Conservation (phyloP, 2,888 invertebrate species). For the Hypercompe scribonia region DNA sequence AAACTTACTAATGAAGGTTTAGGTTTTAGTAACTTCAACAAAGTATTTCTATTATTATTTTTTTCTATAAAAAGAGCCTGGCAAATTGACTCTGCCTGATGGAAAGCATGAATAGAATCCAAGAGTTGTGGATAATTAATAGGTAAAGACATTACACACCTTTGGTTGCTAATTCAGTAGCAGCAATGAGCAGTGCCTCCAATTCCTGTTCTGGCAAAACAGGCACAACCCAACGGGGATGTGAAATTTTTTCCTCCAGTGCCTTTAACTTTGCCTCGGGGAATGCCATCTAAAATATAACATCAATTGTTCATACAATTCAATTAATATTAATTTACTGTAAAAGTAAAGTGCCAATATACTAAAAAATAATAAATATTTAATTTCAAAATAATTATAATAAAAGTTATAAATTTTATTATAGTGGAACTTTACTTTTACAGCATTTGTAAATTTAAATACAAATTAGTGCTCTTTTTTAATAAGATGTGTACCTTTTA, state of each 20-base stretch:
- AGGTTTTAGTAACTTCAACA: too few relatives aligned
- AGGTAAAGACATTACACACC: slow-evolving; percentile 79
- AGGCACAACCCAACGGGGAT: slow-evolving; percentile 98
- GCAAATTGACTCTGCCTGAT: too few relatives aligned
- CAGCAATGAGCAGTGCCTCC: slow-evolving; percentile 95
- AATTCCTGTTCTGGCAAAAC: slow-evolving; percentile 98
- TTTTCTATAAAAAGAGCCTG: too few relatives aligned
- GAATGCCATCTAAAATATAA: slow-evolving; percentile 86
- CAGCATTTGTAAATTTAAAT: neutral
- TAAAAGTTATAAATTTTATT: too few relatives aligned
- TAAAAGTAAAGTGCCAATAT: too few relatives aligned
- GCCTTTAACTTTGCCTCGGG: slow-evolving; percentile 94
- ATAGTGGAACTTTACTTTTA: too few relatives aligned
- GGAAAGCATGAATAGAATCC: too few relatives aligned
- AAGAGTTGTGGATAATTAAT: too few relatives aligned
- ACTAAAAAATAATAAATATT: too few relatives aligned
- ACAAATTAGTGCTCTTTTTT: neutral
- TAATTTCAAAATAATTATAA: neutral
- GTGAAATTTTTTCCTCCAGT: slow-evolving; percentile 98
- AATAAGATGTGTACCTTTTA: neutral
- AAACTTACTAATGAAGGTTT: too few relatives aligned
- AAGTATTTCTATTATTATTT: too few relatives aligned
- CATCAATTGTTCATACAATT: neutral
- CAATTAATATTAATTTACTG: neutral
- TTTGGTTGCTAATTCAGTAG: slow-evolving; percentile 94